Conservation (phyloP, 2,888 invertebrate species). For the Plagiodera versicolora region DNA sequence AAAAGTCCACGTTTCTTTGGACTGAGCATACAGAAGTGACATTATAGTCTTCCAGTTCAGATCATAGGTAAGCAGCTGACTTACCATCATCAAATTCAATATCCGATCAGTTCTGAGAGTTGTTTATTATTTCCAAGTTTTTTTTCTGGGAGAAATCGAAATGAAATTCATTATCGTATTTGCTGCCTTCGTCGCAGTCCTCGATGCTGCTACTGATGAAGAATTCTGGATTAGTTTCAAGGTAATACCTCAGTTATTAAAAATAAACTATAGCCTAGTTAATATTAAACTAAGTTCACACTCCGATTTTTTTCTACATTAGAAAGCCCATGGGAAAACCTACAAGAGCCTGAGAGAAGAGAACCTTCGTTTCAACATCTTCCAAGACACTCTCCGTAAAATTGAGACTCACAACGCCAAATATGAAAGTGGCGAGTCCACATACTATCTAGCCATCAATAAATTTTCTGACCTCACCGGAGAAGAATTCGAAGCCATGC, state of each 20-base stretch:
- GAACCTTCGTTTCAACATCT: constrained; percentile 12
- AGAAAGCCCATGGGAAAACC: constrained; percentile 14
- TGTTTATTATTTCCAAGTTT: no score
- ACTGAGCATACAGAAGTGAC: no score
- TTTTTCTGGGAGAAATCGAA: no score
- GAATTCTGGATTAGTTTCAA: constrained; percentile 19
- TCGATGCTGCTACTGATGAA: constrained; percentile 16
- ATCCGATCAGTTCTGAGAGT: no score
- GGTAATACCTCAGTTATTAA: no score
- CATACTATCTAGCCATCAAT: not conserved
- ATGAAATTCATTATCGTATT: constrained; percentile 15
- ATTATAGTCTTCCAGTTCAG: no score
- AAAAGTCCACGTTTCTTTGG: no score
- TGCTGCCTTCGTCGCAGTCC: constrained; percentile 7
- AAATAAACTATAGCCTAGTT: no score
- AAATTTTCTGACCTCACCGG: constrained; percentile 21
- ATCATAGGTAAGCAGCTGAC: no score
- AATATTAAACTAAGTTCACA: no score
- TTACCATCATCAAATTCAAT: no score
- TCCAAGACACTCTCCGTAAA: constrained; percentile 7
- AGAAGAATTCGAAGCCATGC: constrained; percentile 15
- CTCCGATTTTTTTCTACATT: not conserved
- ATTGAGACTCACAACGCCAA: constrained; percentile 15
- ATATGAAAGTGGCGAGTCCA: constrained; percentile 14
- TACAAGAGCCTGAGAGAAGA: constrained; percentile 15